Base-by-base conservation (phyloP, 2,113 vertebrate species). In the Microtus oregoni region DNA sequence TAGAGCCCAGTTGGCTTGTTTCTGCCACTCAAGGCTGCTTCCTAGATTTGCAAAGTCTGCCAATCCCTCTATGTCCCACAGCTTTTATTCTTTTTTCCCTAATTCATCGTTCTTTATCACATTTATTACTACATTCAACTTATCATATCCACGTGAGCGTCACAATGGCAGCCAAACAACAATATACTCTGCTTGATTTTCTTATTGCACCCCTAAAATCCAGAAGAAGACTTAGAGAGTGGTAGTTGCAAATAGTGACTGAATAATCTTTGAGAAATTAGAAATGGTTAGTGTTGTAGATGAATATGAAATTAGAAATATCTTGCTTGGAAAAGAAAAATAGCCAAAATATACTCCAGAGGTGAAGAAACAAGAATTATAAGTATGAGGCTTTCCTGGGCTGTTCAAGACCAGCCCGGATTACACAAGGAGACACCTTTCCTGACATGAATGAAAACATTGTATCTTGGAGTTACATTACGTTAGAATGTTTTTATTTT, bases 271-370 rank as follows among this genome's bases (percentile, higher is more conserved):
- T 87, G 65, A 68, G 17, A 55, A 67, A 47, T 14, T 67, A 79
- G 55, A 91, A 91, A 72, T 86, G 22, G 55, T 67, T 67, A 77
- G 10, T 67, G 72, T 7, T 52, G 26, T 47, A 44, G 30, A 17
- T 61, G 41, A 14, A 17, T 82, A 82, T 79, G 17, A 89, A 87
- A 83, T 73, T 73, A 92, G 70, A 91, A 92, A 89, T 28, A 15
- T 32, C 6, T 81, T 72, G 35, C 6, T 77, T 73, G 76, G 13
- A 30, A 83, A 72, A 76, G 47, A 94, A 38, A 95, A 67, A 63
- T 47, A 68, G 11, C 2, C 26, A 78, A 38, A 5, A 67, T 72
- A 55, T 28, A 13, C 7, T 30, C 70, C 20, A 70, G 50, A 26
- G 35, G 5, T 68, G n/a, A 82, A 61, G 79, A 61, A 65, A 30